Conservation (phyloP, 1,140 invertebrate genomes). For the Sinonovacula constricta region DNA sequence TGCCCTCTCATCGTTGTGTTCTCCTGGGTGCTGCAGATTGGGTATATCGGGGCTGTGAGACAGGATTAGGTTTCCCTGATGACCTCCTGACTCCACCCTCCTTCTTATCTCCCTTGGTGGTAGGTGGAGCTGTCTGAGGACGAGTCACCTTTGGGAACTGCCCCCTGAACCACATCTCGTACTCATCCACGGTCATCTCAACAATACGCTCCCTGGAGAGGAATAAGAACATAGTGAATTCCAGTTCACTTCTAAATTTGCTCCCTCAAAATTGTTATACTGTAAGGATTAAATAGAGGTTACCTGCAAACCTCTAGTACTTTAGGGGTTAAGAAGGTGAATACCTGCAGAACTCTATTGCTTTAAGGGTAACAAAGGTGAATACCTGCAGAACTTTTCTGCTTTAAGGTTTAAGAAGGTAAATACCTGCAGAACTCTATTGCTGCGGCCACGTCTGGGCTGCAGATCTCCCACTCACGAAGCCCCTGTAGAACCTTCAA, state of each 20-base stretch:
- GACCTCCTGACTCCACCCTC: conserved; percentile 16
- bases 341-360: too few species aligned
- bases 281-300: too few species aligned
- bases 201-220: conserved; percentile 76
- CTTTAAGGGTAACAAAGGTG: too few species aligned
- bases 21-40: conserved; percentile 40
- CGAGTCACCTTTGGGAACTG: conserved; percentile 72
- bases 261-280: too few species aligned
- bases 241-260: too few species aligned
- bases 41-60: neutral
- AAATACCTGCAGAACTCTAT: conserved; percentile 78
- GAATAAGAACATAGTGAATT: too few species aligned
- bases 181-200: conserved; percentile 76
- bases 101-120: conserved; percentile 33
- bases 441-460: conserved; percentile 76
- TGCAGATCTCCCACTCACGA: conserved; percentile 77
- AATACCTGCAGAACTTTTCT: too few species aligned
- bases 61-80: neutral
- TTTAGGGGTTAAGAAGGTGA: too few species aligned
- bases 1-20: conserved; percentile 17
- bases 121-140: conserved; percentile 71
- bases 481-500: conserved; percentile 72
- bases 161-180: conserved; percentile 76
- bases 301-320: too few species aligned
- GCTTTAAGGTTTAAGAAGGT: too few species aligned